Conservation (phyloP, 2,113 vertebrate genomes). For the Tinamus guttatus region DNA sequence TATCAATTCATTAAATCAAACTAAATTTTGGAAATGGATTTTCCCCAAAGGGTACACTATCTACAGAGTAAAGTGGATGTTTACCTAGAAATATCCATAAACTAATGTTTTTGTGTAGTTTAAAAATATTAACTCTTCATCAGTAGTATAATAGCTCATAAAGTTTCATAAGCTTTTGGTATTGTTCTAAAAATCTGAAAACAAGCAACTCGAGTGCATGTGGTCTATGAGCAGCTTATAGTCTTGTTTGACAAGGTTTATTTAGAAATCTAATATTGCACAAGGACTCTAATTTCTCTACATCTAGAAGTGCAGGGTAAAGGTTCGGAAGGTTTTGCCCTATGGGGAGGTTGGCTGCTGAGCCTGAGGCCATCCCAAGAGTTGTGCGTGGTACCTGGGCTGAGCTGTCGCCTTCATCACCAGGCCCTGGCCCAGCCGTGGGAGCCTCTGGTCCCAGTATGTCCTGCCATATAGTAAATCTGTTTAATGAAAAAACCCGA, state of each 20-base stretch:
- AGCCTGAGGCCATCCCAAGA: neutral
- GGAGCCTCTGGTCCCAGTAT: neutral
- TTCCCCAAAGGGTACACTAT: accelerated
- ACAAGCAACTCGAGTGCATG: accelerated
- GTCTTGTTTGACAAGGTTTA: neutral
- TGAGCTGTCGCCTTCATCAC: neutral
- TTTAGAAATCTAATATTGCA: neutral
- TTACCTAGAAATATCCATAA: neutral
- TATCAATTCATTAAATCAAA: neutral
- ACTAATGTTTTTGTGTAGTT: neutral
- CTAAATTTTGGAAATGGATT: neutral
- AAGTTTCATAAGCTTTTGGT: neutral
- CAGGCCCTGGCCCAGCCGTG: neutral
- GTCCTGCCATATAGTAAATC: neutral
- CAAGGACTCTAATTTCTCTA: accelerated
- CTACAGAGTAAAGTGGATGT: neutral
- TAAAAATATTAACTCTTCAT: neutral
- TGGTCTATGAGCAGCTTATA: accelerated
- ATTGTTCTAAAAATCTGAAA: neutral
- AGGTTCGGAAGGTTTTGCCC: too few relatives aligned
- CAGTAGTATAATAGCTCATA: neutral
- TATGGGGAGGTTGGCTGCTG: accelerated
- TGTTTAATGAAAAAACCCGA: neutral
- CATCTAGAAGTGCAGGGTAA: too few relatives aligned
- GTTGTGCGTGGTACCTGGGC: accelerated